A percentile compares a stretch with the other conserved stretches of the same genome.
Conservation (phyloP, 2,113 vertebrate genomes). For the Notarius lentiginosus region DNA sequence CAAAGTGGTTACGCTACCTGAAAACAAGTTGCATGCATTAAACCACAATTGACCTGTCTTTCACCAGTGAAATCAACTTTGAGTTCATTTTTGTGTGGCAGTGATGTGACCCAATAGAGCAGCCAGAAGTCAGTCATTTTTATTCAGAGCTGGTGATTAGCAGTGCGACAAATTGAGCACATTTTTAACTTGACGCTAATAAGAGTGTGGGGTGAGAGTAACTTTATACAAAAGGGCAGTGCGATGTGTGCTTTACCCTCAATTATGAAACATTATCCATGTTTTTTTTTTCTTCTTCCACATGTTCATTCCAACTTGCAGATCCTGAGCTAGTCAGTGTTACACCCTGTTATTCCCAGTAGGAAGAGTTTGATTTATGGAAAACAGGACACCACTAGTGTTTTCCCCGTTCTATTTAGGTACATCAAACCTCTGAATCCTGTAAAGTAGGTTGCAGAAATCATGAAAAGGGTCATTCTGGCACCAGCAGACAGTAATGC, state of each 20-base stretch:
- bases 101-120: not conserved
- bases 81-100: not conserved
- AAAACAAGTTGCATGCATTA: not conserved
- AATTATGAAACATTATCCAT: not conserved
- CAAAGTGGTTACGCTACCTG: not conserved
- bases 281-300: not conserved
- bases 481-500: not conserved
- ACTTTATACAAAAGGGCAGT: not conserved
- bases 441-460: constrained; percentile 7
- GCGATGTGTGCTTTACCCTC: not conserved
- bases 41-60: not conserved
- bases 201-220: not conserved
- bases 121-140: not conserved
- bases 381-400: not conserved
- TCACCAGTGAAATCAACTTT: not conserved
- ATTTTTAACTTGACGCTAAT: not conserved
- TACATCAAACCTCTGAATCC: not conserved
- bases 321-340: not conserved
- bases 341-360: not conserved
- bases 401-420: not conserved
- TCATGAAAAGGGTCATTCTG: constrained; percentile 5
- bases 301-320: not conserved
- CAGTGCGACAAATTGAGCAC: not conserved
- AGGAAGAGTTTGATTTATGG: not conserved
- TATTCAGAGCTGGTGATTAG: not conserved